These are phyloP conservation scores for Phrynosoma platyrhinos DNA, from an alignment of 2,113 vertebrate genomes.

Conservation along the genomic window DNA sequence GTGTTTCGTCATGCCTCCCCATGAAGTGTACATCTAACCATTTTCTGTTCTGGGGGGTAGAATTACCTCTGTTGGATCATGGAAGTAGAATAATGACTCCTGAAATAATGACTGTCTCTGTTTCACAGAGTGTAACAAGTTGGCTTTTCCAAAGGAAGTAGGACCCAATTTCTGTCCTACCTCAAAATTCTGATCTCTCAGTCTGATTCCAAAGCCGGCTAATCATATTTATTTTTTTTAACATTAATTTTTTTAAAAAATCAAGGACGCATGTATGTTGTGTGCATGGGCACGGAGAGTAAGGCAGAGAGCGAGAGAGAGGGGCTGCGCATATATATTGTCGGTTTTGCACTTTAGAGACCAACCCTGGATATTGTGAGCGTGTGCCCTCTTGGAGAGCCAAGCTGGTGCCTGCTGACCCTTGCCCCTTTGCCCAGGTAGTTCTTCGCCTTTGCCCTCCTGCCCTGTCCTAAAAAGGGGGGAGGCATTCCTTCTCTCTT, in stretches of 20 bases:
- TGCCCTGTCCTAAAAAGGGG: neutral
- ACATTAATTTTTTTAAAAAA: neutral
- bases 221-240: neutral
- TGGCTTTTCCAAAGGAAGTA: neutral
- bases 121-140: neutral
- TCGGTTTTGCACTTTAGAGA: neutral
- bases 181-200: neutral
- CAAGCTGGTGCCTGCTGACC: slow-evolving; percentile 49
- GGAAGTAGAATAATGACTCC: too few species aligned
- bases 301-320: neutral
- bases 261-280: neutral
- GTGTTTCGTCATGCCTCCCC: too few species aligned
- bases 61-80: too few species aligned
- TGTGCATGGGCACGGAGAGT: neutral
- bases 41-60: too few species aligned
- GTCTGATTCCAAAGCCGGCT: neutral
- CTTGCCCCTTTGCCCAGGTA: neutral
- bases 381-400: neutral
- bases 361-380: neutral
- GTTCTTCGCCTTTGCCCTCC: neutral
- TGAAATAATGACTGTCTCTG: neutral
- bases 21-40: too few species aligned
- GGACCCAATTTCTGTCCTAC: neutral
- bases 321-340: too few species aligned
- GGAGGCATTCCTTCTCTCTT: neutral